Evolutionary conservation across 2,888 invertebrate species (phyloP), one percentile per base, ranked within the genome.

Genomic region (Zeuzera pyrina): DNA sequence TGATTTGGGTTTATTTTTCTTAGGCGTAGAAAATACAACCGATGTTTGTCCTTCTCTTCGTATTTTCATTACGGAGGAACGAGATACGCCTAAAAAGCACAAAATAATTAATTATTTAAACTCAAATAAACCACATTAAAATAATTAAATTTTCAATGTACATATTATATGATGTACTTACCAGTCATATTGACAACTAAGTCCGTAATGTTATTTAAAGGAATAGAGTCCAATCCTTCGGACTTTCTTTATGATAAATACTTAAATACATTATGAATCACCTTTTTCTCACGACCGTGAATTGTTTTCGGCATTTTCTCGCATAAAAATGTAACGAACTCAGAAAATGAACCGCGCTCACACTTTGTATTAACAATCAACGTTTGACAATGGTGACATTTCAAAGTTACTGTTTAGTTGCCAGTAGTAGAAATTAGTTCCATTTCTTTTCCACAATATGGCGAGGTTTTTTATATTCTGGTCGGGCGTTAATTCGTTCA

Each of bases 1-100:
- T 12, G 13, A 26, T 12, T 26, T 26, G 11, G 12, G 2, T 26
- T 26, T 26, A n/a, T 26, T 26, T 26, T 26, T 26, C 26, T 26
- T 26, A 10, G 2, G 27, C 19, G 19, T 7, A 19, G 19, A 19
- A 19, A 19, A 19, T 19, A 19, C 19, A 19, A 8, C 19, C 19
- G 27, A 28, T 15, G 27, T 28, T 15, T 1, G 14, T 28, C 15
- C 27, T 15, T 28, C 27, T 28, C 15, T 28, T 6, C 13, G 3
- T 28, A 28, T 28, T 14, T 13, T 28, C 15, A 15, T 28, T 28
- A 15, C 15, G 27, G 27, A 28, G 15, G 27, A 28, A 15, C 27
- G 27, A 28, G 27, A 28, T 28, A 28, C n/a, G n/a, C n/a, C n/a
- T n/a, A n/a, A n/a, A n/a, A n/a, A n/a, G n/a, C n/a, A n/a, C n/a